Evolutionary conservation across 2,888 invertebrate genomes (phyloP), one percentile per base, ranked within the genome.

Genomic region (Fabriciana adippe): DNA sequence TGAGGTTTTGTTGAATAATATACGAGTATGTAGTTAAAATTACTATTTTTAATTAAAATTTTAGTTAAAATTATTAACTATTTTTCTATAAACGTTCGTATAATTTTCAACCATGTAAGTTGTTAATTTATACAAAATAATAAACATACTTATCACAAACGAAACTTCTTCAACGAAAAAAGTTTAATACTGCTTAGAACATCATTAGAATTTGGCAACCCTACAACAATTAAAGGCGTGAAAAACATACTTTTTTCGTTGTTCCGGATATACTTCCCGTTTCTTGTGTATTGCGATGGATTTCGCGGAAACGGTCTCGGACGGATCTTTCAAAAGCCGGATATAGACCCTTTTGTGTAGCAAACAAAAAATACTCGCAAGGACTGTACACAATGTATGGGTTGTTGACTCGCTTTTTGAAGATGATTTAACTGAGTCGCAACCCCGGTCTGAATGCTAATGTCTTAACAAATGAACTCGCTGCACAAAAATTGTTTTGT

Each of bases 231-330:
- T 57, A 83, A 78, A 79, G 81, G 82, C 81, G 79, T 83, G 85
- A 89, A 86, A 87, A 83, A 78, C 55, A 64, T 76, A 57, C 31
- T 80, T 76, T 86, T 89, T 86, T 83, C 79, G 83, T 85, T 86
- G 85, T 92, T 92, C 91, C 91, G 92, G 90, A 86, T 85, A 90
- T 84, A 87, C 90, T 90, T 91, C 91, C 91, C 85, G 89, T 89
- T 89, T 87, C 85, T 90, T 89, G 83, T 89, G 83, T 86, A 80
- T 87, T 86, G 86, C 87, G 84, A 88, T 86, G 85, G 84, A 86
- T 89, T 90, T 90, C 90, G 86, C 89, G 88, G 90, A 90, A 91
- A 85, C 82, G 78, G 77, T 76, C 83, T 82, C 81, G 78, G 79
- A 74, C 77, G 79, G 81, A 85, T 86, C 84, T 85, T 79, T 83